Percentiles rank a stretch among this genome's conserved stretches.
These are phyloP conservation scores for Gastrophryne carolinensis DNA, from an alignment of 2,797 vertebrate species.

Conservation along the genomic window DNA sequence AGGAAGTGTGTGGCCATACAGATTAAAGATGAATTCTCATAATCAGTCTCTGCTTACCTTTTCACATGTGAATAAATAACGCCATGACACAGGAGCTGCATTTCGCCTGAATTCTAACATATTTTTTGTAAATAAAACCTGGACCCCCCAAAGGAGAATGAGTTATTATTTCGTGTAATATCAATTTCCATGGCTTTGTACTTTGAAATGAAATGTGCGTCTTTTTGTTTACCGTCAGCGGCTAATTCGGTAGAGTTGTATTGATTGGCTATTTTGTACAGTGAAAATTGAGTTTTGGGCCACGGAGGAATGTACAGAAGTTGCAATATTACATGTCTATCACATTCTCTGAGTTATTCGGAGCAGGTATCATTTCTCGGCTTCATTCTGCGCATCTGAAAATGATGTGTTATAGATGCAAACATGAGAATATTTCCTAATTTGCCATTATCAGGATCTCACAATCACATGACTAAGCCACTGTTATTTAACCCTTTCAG, in stretches of 20 bases:
- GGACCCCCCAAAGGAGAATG: conserved; percentile 65
- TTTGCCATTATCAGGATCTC: too few species aligned
- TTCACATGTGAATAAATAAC: too few species aligned
- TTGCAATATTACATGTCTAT: conserved; percentile 45
- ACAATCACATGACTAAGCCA: too few species aligned
- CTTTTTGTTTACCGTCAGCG: conserved; percentile 69
- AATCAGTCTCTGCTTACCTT: too few species aligned
- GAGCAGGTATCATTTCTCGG: conserved; percentile 5
- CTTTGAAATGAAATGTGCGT: conserved; percentile 71
- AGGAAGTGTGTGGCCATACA: too few species aligned
- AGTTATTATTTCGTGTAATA: conserved; percentile 64
- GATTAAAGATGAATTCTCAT: too few species aligned
- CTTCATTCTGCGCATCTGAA: conserved; percentile 3
- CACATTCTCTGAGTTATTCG: conserved; percentile 26
- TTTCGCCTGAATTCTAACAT: not conserved
- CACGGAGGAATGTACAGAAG: conserved; percentile 64
- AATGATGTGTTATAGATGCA: not conserved
- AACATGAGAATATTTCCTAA: too few species aligned
- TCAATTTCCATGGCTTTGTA: conserved; percentile 67
- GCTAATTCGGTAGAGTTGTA: conserved; percentile 66
- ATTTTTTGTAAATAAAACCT: conserved; percentile 52
- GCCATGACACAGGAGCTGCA: not conserved
- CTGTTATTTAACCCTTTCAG: too few species aligned
- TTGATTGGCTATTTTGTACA: conserved; percentile 74
- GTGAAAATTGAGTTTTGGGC: conserved; percentile 73